Percentiles rank a stretch among this genome's conserved stretches.
These are phyloP conservation scores for Rotaria socialis DNA, from an alignment of 2,888 invertebrate genomes.

Conservation along the genomic window DNA sequence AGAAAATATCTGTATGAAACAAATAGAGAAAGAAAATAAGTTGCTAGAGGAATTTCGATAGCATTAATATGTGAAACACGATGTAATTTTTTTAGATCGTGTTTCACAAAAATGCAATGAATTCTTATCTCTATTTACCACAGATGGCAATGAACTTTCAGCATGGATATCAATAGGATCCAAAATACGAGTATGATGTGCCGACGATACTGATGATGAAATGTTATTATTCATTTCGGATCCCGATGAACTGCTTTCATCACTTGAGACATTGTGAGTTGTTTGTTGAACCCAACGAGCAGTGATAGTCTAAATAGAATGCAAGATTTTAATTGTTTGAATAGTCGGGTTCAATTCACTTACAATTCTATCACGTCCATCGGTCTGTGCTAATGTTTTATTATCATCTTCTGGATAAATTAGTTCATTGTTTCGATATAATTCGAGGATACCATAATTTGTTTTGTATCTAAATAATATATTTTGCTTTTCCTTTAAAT, in stretches of 20 bases:
- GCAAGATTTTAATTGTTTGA: not conserved
- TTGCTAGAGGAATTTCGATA: too few species aligned
- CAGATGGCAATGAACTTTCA: constrained; percentile 1
- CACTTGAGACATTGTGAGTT: not conserved
- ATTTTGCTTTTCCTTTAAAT: not conserved
- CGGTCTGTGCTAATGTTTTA: constrained; percentile 78
- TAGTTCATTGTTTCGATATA: not conserved
- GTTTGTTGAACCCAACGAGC: not conserved
- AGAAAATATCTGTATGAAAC: constrained; percentile 69
- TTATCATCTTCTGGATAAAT: constrained; percentile 74
- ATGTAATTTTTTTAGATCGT: too few species aligned
- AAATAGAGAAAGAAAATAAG: not conserved
- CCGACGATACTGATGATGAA: too few species aligned
- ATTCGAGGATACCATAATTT: constrained; percentile 14
- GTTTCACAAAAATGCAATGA: too few species aligned
- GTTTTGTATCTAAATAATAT: not conserved
- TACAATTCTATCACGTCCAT: constrained; percentile 80
- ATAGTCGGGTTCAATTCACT: constrained; percentile 51
- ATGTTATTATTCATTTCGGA: not conserved
- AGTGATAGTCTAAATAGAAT: not conserved
- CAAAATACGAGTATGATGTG: not conserved
- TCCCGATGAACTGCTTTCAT: constrained; percentile 14
- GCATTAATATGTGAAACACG: too few species aligned
- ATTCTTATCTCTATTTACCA: not conserved
- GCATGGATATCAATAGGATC: not conserved